A percentile compares a stretch with the other conserved stretches of the same genome.
Conservation (phyloP, 2,888 invertebrate species). For the Tipula confusa region DNA sequence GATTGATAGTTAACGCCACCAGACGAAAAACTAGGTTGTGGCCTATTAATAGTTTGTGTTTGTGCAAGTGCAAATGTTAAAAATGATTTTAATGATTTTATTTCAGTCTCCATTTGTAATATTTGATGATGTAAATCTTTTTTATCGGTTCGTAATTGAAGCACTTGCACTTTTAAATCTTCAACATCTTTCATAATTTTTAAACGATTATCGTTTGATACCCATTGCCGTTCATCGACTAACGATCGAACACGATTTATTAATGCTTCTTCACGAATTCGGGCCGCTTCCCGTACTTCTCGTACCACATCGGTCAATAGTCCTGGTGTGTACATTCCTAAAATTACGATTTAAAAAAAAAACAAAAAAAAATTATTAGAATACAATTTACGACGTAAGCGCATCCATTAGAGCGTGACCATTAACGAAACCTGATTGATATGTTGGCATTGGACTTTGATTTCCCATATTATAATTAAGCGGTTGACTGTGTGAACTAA, state of each 20-base stretch:
- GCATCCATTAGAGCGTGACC: neutral
- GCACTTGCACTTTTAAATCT: constrained; percentile 55
- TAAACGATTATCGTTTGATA: constrained; percentile 47
- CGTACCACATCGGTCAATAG: constrained; percentile 67
- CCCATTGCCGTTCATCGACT: constrained; percentile 50
- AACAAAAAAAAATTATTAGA: neutral
- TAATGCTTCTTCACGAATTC: constrained; percentile 68
- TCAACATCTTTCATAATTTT: constrained; percentile 49
- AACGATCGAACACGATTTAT: constrained; percentile 50
- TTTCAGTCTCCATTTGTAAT: constrained; percentile 62
- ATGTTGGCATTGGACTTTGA: constrained; percentile 51
- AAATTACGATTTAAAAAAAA: neutral
- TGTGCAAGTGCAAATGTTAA: constrained; percentile 40
- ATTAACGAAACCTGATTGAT: constrained; percentile 47
- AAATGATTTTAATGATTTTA: constrained; percentile 52
- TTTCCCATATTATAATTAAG: constrained; percentile 50
- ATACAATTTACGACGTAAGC: neutral
- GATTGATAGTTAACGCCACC: neutral
- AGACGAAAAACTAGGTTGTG: neutral
- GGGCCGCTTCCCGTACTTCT: constrained; percentile 68
- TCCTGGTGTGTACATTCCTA: constrained; percentile 62
- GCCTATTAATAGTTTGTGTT: constrained; percentile 29
- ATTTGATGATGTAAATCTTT: constrained; percentile 64
- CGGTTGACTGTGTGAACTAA: constrained; percentile 52
- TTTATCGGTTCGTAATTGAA: constrained; percentile 60